Percentiles rank a stretch among this genome's conserved stretches.
These are phyloP conservation scores for Pteropus rufus DNA, from an alignment of 2,797 vertebrate species.

Conservation along the genomic window DNA sequence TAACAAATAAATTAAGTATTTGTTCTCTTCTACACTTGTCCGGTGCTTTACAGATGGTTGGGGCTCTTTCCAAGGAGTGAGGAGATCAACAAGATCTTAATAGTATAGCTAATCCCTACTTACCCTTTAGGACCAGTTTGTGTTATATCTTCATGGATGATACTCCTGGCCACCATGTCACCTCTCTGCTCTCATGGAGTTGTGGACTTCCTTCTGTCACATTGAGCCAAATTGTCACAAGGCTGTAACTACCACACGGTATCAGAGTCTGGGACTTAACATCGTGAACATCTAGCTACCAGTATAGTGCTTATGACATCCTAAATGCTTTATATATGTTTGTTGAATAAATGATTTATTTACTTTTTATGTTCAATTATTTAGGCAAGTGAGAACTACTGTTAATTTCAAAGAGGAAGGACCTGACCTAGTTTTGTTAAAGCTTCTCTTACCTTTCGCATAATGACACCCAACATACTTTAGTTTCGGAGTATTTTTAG, in stretches of 20 bases:
- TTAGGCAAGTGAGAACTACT: background rate
- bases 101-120: background rate
- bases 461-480: background rate
- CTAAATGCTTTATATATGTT: background rate
- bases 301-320: background rate
- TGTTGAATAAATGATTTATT: conserved; percentile 8
- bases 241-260: background rate
- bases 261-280: background rate
- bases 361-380: background rate
- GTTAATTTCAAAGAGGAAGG: conserved; percentile 38
- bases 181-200: background rate
- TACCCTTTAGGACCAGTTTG: background rate
- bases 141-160: background rate
- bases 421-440: background rate
- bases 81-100: background rate
- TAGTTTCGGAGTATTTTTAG: conserved; percentile 19
- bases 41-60: background rate
- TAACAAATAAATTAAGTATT: background rate
- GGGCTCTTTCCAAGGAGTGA: background rate
- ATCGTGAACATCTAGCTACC: background rate
- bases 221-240: background rate
- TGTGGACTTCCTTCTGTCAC: background rate
- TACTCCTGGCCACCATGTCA: background rate
- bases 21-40: background rate
- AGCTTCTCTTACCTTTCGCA: background rate